Evolutionary conservation across 1,140 invertebrate species (phyloP).

Genomic region (Drosophila burlai): DNA sequence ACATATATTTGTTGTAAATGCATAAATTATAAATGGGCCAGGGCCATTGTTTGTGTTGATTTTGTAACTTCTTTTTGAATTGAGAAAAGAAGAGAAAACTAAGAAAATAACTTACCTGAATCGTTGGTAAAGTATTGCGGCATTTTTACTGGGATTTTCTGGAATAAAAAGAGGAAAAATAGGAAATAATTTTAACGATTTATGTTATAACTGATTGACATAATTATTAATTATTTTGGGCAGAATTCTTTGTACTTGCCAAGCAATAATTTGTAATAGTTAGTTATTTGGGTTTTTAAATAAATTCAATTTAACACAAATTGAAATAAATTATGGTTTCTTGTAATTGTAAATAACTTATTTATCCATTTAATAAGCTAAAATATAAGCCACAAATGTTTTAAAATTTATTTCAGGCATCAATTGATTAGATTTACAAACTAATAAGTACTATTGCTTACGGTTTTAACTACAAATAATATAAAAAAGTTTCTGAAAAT

Average conservation of each 20-base stretch:
- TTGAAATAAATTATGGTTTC: no score
- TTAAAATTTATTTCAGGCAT: no score
- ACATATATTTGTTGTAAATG: conserved; percentile 10
- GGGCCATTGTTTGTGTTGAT: conserved; percentile 16
- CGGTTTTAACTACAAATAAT: neutral
- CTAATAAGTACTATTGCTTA: neutral
- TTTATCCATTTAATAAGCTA: no score
- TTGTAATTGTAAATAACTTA: no score
- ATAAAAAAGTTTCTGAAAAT: no score
- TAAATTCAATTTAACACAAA: no score
- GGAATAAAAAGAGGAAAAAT: neutral
- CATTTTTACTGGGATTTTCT: conserved; percentile 8
- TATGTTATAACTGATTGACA: neutral
- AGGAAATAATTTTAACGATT: neutral
- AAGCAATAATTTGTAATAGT: no score
- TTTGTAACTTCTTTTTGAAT: conserved; percentile 12
- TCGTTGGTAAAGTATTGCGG: neutral
- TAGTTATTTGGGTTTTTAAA: no score
- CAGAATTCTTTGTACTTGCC: no score
- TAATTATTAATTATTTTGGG: no score
- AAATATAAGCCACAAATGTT: no score
- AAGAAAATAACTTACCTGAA: conserved; percentile 27
- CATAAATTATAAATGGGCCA: conserved; percentile 34
- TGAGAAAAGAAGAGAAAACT: neutral
- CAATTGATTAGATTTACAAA: neutral